Base-by-base conservation (phyloP, 2,888 invertebrate species). In the Euplexia lucipara region DNA sequence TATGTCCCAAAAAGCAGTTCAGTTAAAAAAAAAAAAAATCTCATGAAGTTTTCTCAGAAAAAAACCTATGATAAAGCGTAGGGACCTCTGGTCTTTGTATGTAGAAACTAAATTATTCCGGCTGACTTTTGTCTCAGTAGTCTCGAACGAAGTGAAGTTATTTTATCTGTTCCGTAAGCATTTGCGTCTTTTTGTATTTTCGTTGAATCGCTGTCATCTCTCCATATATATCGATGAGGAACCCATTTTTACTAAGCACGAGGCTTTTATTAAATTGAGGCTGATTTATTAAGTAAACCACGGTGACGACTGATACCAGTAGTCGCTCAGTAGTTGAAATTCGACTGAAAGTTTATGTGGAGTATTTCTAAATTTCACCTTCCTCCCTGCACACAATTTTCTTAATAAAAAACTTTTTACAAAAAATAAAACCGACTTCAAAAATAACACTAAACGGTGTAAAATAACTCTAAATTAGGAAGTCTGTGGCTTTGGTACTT, bases 91-190 rank as follows among this genome's bases (percentile, higher is more conserved):
- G n/a, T n/a, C 3, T 18, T 16, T n/a, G 39, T 39, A 32, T 20
- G 30, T 30, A 14, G 14, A 2, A 16, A 26, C 5, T 18, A 42
- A 58, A 57, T 5, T n/a, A 47, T 30, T 47, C 2, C 16, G 5
- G 3, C 16, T 2, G 3, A n/a, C n/a, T n/a, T n/a, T n/a, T 6
- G 1, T n/a, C 12, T 18, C 26, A 30, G 9, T 6, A 10, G 16
- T 6, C 4, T 8, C 9, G 8, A 22, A 34, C 45, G 35, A 30
- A 2, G 5, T 9, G 10, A 12, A 37, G 3, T 9, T 44, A 49
- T 41, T 37, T 62, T 39, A 64, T 56, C 57, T 37, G 37, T 10
- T 34, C 12, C 12, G 10, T 18, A 6, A 49, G n/a, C 20, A n/a
- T 9, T 22, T 66, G 4, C 32, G 32, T 10, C 7, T 49, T 51